Evolutionary conservation across 2,888 invertebrate genomes (phyloP), one percentile per base, ranked within the genome.

Genomic region (Metellina segmentata): DNA sequence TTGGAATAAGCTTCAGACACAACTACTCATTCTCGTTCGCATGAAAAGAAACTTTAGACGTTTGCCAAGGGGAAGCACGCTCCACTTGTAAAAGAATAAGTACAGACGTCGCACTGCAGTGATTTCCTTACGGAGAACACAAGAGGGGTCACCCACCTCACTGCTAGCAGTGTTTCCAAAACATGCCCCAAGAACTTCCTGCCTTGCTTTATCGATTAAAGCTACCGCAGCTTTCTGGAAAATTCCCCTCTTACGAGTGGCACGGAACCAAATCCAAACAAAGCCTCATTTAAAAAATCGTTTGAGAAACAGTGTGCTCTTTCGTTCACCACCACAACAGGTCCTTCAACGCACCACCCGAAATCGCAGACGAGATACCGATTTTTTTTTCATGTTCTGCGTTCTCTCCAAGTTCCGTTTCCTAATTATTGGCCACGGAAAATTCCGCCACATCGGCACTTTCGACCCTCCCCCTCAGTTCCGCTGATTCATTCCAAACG

Each of bases 401-500:
- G 34, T 34, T 34, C 34, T 34, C 34, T 34, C 34, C 1, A 34
- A 34, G 34, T 34, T 71, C 52, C 19, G 20, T 51, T 70, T 71
- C 72, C 72, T 82, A 82, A 82, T 82, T 82, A 51, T 19, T 19
- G 20, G 72, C 49, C 53, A 61, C 61, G 9, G 61, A 61, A 79
- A 72, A 83, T 83, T 83, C 83, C 83, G 74, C 72, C 52, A 83
- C 83, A 74, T 51, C 53, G 48, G 70, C 11, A 71, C 34, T 20
- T 74, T 74, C 19, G 34, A 34, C 4, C 74, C 48, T 16, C 49
- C n/a, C 34, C 34, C 11, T 51, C 49, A 51, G n/a, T 49, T 51
- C 19, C 16, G 85, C 77, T 85, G 85, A 85, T 77, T 85, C 85
- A 85, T 48, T 74, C 7, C 75, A 52, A 70, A 81, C 81, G 81